Evolutionary conservation across 2,113 vertebrate genomes (phyloP), one percentile per base, ranked within the genome.

Genomic region (Onychostoma macrolepis): DNA sequence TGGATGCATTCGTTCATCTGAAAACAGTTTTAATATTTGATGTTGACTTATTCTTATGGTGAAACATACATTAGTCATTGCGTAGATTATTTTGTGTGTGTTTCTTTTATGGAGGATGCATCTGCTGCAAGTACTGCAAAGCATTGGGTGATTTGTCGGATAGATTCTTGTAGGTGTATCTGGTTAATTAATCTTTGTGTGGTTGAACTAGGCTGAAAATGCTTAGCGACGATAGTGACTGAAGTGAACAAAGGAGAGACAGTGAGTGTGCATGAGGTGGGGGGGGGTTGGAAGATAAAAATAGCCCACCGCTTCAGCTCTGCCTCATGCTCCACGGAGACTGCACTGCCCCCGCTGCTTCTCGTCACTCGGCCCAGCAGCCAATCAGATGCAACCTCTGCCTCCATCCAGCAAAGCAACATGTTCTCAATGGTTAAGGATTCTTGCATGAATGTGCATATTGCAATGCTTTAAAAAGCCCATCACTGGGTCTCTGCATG

Each of bases 241-340:
- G 69, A 61, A 87, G 84, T 77, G 91, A 93, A 93, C 91, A 93
- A 94, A 93, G 88, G 87, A 69, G 87, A 86, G 90, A 76, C 91
- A 88, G 91, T 90, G 94, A 90, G 90, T 92, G 89, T 91, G 69
- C 69, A 74, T 56, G 86, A 83, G 63, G 80, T 5, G 21, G 7
- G 24, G 38, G 81, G 30, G 9, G 45, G 17, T 10, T 87, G 89
- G 53, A 80, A 84, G 91, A 90, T 95, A 94, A 93, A 95, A 95
- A 95, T 95, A 94, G 92, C 92, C 69, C 7, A 24, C 72, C 80
- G 78, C 91, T 90, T 78, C 89, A 88, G 91, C 90, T 90, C 87
- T 84, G 88, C 91, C 82, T 30, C 89, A 84, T 89, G 88, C 87
- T 88, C 86, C 80, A 87, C 83, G 56, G 85, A 90, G 83, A 86